These are phyloP conservation scores for Antheraea mylitta DNA, from an alignment of 1,140 invertebrate species.

Conservation along the genomic window DNA sequence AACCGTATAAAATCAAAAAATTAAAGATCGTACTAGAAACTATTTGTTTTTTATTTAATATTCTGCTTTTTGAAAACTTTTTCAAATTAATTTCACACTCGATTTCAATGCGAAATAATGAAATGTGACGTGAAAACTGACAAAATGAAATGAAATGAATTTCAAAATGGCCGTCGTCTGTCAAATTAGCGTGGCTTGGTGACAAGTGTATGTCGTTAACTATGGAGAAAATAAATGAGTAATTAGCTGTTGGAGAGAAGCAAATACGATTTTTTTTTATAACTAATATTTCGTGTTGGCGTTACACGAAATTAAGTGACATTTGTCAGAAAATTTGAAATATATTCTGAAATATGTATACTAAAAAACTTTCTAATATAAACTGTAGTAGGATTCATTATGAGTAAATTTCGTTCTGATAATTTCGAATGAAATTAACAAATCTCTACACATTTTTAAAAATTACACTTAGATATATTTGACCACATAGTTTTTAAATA, in stretches of 20 bases:
- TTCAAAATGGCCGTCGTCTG: conserved; percentile 18
- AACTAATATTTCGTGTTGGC: neutral
- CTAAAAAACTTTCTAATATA: no score
- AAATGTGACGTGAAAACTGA: conserved; percentile 6
- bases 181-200: conserved; percentile 14
- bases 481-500: no score
- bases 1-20: no score
- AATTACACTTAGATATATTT: no score
- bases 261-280: neutral
- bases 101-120: conserved; percentile 10
- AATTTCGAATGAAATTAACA: no score
- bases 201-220: conserved; percentile 14
- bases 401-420: no score
- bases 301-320: neutral
- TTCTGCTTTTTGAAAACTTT: conserved; percentile 11
- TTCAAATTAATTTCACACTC: conserved; percentile 4
- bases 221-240: neutral
- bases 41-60: neutral
- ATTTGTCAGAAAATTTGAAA: neutral
- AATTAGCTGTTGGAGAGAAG: conserved; percentile 7
- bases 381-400: no score
- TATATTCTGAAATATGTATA: no score
- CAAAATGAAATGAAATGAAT: neutral
- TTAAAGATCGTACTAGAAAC: no score
- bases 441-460: no score